Evolutionary conservation across 2,113 vertebrate species (phyloP).

Genomic region (Coptodon bakossiorum): DNA sequence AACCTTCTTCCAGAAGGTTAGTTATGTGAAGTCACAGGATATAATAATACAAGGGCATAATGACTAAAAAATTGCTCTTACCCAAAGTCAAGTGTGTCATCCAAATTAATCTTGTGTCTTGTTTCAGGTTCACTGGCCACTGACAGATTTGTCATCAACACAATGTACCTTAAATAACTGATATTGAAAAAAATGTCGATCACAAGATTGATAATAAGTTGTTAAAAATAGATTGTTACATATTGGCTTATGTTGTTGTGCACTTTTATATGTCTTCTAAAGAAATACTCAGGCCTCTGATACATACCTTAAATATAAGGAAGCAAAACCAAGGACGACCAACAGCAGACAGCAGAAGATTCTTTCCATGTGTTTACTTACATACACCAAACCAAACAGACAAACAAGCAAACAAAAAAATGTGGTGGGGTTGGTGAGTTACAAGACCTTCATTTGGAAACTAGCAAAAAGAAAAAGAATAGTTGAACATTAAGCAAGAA

Average conservation of each 20-base stretch:
- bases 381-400: neutral
- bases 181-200: neutral
- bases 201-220: neutral
- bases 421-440: neutral
- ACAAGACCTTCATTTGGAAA: neutral
- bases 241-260: neutral
- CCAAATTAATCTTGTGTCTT: neutral
- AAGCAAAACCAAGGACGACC: neutral
- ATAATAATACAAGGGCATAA: neutral
- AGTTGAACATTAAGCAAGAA: neutral
- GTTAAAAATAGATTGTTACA: neutral
- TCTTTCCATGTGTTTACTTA: neutral
- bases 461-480: too few species aligned
- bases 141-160: fast-evolving
- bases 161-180: neutral
- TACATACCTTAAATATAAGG: neutral
- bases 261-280: neutral
- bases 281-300: neutral
- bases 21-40: too few species aligned
- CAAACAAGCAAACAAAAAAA: neutral
- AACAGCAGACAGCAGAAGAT: neutral
- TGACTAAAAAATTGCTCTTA: neutral
- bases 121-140: fast-evolving
- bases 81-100: neutral
- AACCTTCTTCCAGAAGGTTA: too few species aligned